These are phyloP conservation scores for Phataginus tricuspis DNA, from an alignment of 2,797 vertebrate genomes.

Conservation along the genomic window DNA sequence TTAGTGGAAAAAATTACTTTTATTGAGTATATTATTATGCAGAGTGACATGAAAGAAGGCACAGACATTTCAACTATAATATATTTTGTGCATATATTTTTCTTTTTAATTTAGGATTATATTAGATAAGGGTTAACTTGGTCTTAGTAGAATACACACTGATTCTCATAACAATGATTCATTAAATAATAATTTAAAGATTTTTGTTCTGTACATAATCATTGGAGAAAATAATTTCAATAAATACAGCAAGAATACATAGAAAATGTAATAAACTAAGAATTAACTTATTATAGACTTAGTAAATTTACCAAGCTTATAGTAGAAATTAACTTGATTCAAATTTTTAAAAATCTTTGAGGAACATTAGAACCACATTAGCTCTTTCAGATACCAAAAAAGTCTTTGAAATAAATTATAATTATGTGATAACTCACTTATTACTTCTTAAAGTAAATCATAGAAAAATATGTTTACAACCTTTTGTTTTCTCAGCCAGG, in stretches of 20 bases:
- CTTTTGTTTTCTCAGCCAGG: conserved; percentile 17
- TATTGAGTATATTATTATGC: not conserved
- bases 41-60: not conserved
- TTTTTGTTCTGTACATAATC: not conserved
- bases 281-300: not conserved
- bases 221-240: not conserved
- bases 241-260: not conserved
- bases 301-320: not conserved
- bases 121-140: not conserved
- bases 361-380: not conserved
- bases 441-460: not conserved
- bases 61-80: not conserved
- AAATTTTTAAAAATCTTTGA: not conserved
- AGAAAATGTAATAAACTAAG: not conserved
- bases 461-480: not conserved
- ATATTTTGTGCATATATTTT: not conserved
- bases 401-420: not conserved
- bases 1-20: not conserved
- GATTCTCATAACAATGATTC: not conserved
- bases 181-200: conserved; percentile 8
- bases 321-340: conserved; percentile 4
- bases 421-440: not conserved
- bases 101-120: not conserved
- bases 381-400: not conserved
- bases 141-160: not conserved